Base-by-base conservation (phyloP, 2,888 invertebrate genomes). In the Athrips mouffetella region DNA sequence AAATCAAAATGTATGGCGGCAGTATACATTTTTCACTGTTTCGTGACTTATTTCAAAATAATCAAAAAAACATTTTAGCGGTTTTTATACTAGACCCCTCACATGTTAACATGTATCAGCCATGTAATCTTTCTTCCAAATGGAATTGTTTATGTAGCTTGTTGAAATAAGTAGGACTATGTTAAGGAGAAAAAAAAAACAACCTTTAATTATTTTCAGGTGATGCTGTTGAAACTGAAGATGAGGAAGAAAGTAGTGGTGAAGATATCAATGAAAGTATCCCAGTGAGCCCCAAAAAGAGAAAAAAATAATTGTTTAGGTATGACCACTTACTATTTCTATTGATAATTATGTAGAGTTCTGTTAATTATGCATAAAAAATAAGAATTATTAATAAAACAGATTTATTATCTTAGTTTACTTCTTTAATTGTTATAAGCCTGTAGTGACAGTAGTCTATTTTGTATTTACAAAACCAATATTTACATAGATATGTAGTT, bases 241-340 rank as follows among this genome's bases (percentile, higher is more conserved):
- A 66, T 41, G 70, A 70, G 30, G 63, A 51, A 31, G 65, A 58
- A 45, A 62, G 62, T 13, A 62, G 60, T 53, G 67, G 68, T 50
- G 64, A 64, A 42, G 70, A 68, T 41, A 70, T 72, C 21, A 63
- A 66, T 30, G 60, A 65, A 35, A 60, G 53, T 35, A 49, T 54
- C 18, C 52, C 59, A 45, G 60, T 63, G 47, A 70, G 58, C 51
- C 69, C 74, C 8, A 83, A 68, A 60, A 79, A 70, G 58, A 74
- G 57, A 61, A 81, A 65, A 65, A 73, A 65, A 61, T 70, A 58
- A 60, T 39, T 49, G 47, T 51, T 16, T 33, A 35, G 45, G 48
- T 45, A 39, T 30, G 45, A 27, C 16, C 48, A 48, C 48, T 47
- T 50, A 53, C 50, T 49, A 30, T 37, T 30, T 39, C 20, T 45